Conservation (phyloP, 2,888 invertebrate species). For the Erebia palarica region DNA sequence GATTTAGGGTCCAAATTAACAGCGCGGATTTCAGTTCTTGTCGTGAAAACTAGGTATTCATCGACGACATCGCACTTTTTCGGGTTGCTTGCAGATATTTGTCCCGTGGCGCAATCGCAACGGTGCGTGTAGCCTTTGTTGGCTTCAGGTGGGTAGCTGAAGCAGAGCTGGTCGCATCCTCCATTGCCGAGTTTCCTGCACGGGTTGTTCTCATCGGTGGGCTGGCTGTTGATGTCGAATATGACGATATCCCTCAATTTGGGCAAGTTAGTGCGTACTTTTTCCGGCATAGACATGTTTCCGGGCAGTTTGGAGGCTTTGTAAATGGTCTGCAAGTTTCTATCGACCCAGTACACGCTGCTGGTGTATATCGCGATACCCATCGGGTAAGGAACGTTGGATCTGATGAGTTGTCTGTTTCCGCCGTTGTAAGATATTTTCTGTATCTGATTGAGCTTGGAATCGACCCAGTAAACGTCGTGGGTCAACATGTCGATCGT, state of each 20-base stretch:
- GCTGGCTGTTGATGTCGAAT: conserved; percentile 94
- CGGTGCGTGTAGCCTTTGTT: conserved; percentile 81
- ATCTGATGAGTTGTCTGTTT: conserved; percentile 90
- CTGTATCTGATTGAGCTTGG: conserved; percentile 96
- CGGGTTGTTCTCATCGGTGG: conserved; percentile 90
- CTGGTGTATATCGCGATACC: conserved; percentile 93
- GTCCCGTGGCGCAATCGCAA: conserved; percentile 97
- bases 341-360: conserved; percentile 97
- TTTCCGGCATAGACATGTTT: conserved; percentile 86
- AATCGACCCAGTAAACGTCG: conserved; percentile 99
- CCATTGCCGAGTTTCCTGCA: conserved; percentile 89
- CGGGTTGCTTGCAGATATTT: conserved; percentile 83
- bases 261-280: conserved; percentile 91
- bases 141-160: conserved; percentile 90
- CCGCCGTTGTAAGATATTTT: conserved; percentile 93
- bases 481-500: conserved; percentile 96
- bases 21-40: conserved; percentile 95
- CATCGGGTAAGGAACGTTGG: conserved; percentile 96
- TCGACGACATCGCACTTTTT: conserved; percentile 91
- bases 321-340: conserved; percentile 92
- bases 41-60: conserved; percentile 96
- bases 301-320: conserved; percentile 90
- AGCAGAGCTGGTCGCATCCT: conserved; percentile 97
- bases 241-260: conserved; percentile 95
- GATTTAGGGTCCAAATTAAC: conserved; percentile 93